Percentiles rank a stretch among this genome's conserved stretches.
phyloP scores from a whole-genome alignment of 2,113 vertebrate species.

The Promerops cafer region DNA sequence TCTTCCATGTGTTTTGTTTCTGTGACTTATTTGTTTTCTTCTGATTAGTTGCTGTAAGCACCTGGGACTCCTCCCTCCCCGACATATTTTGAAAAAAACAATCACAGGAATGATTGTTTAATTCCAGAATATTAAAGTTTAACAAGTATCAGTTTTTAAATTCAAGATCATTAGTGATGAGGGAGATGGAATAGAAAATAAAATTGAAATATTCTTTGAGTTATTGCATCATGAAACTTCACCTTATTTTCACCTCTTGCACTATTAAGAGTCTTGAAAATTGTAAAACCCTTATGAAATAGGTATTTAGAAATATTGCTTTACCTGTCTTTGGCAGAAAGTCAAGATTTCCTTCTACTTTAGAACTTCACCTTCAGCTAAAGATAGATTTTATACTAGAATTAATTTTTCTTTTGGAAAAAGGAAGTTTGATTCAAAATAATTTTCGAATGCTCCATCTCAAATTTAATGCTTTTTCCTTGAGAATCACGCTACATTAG shows the following conservation, averaged over 20 bases:
- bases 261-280: not conserved
- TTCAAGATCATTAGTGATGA: not conserved
- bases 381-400: not conserved
- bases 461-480: not conserved
- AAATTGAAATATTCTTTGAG: not conserved
- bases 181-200: not conserved
- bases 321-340: not conserved
- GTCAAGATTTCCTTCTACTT: not conserved
- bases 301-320: not conserved
- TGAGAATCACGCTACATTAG: not conserved
- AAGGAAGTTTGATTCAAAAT: not conserved
- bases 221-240: not conserved
- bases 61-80: rapidly evolving
- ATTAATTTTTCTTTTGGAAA: not conserved
- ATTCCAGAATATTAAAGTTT: not conserved
- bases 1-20: not conserved
- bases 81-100: not conserved
- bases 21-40: not conserved
- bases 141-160: not conserved
- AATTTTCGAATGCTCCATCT: not conserved
- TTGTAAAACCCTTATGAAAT: not conserved
- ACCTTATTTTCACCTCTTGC: not conserved
- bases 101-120: not conserved
- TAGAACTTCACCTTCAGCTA: not conserved
- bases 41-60: not conserved